Evolutionary conservation across 2,797 vertebrate genomes (phyloP).

Genomic region (Chiloscyllium punctatum): DNA sequence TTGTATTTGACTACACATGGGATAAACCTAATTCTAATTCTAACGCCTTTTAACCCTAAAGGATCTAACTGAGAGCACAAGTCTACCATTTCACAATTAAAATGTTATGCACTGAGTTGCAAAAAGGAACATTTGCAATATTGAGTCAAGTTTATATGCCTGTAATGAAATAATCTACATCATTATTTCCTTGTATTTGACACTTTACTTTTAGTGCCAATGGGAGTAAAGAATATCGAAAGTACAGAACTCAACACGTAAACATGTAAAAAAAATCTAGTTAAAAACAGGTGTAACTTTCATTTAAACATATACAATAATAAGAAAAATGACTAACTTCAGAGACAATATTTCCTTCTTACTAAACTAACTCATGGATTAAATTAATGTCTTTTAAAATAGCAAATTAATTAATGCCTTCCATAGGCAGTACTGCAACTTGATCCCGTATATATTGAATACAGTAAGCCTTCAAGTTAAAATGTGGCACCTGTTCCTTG

Average conservation of each 20-base stretch:
- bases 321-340: not conserved
- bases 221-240: not conserved
- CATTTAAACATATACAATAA: not conserved
- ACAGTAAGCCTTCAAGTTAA: not conserved
- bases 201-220: not conserved
- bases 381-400: not conserved
- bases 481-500: slow-evolving; percentile 19
- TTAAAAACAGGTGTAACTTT: not conserved
- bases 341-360: not conserved
- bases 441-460: not conserved
- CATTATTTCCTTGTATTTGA: not conserved
- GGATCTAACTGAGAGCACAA: not conserved
- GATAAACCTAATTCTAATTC: no score
- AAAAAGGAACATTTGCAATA: not conserved
- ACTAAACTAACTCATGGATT: not conserved
- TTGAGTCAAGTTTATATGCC: not conserved
- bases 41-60: not conserved
- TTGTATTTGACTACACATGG: no score
- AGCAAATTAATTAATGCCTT: not conserved
- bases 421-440: not conserved
- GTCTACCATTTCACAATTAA: not conserved
- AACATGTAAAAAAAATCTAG: not conserved
- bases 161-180: not conserved
- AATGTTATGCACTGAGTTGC: not conserved
- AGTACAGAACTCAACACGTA: not conserved